Percentiles rank a stretch among this genome's conserved stretches.
Conservation (phyloP, 2,888 invertebrate species). For the Troides helena region DNA sequence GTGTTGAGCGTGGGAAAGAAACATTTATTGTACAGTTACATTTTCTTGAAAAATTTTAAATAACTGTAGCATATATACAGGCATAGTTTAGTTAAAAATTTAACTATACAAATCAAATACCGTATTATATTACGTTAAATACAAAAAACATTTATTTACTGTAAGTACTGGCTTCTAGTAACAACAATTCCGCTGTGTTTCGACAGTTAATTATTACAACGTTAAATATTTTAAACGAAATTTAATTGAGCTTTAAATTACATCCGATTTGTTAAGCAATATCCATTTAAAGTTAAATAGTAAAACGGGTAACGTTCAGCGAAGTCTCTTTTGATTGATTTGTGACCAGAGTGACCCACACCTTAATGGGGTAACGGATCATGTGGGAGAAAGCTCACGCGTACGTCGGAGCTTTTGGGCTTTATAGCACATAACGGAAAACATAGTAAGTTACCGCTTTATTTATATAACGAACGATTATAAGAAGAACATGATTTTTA, state of each 20-base stretch:
- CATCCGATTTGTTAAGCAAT: conserved; percentile 27
- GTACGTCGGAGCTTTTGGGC: conserved; percentile 14
- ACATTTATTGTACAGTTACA: too few species aligned
- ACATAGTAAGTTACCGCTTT: conserved; percentile 1
- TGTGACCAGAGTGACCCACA: conserved; percentile 30
- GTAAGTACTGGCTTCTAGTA: neutral
- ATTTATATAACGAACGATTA: neutral
- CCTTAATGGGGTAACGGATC: conserved; percentile 33
- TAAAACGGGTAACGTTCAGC: neutral
- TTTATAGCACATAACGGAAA: conserved; percentile 17
- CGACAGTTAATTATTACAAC: neutral
- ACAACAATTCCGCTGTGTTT: neutral
- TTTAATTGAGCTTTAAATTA: conserved; percentile 21
- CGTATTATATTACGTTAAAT: too few species aligned
- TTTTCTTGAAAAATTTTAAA: too few species aligned
- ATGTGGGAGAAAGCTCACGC: conserved; percentile 32
- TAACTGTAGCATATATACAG: too few species aligned
- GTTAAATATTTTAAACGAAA: neutral
- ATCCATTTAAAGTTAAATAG: neutral
- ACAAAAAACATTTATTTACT: neutral
- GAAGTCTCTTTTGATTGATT: conserved; percentile 30
- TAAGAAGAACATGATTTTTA: neutral
- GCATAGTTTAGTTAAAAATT: neutral
- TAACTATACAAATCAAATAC: too few species aligned
- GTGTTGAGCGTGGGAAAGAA: neutral